Evolutionary conservation across 2,797 vertebrate genomes (phyloP).

Genomic region (Erpetoichthys calabaricus): DNA sequence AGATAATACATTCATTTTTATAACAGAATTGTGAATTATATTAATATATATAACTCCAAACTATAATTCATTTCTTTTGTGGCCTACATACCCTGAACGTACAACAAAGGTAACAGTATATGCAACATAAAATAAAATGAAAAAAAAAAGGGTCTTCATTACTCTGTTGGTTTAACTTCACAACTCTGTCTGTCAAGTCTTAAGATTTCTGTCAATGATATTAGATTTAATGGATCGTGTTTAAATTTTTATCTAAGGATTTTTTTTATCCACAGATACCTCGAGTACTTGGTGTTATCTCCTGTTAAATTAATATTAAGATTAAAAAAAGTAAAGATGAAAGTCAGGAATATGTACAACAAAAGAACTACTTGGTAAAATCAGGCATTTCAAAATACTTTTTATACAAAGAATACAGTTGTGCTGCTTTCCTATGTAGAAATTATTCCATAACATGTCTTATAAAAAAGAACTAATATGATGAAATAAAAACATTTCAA

Average conservation of each 20-base stretch:
- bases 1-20: no score
- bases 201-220: conserved; percentile 5
- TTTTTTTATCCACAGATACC: conserved; percentile 3
- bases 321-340: conserved; percentile 3
- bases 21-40: no score
- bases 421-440: no score
- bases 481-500: no score
- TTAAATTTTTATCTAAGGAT: conserved; percentile 10
- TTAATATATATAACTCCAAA: no score
- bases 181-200: conserved; percentile 1
- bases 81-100: no score
- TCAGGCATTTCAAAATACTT: no score
- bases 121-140: neutral
- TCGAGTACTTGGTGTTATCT: conserved; percentile 3
- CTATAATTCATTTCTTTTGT: no score
- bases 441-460: no score
- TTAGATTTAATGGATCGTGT: conserved; percentile 9
- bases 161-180: conserved; percentile 5
- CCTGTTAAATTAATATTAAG: conserved; percentile 9
- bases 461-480: no score
- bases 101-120: neutral
- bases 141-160: conserved; percentile 1
- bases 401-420: no score
- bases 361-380: neutral
- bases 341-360: conserved; percentile 8